Base-by-base conservation (phyloP, 2,888 invertebrate genomes). In the Liopterus haemorrhoidalis region DNA sequence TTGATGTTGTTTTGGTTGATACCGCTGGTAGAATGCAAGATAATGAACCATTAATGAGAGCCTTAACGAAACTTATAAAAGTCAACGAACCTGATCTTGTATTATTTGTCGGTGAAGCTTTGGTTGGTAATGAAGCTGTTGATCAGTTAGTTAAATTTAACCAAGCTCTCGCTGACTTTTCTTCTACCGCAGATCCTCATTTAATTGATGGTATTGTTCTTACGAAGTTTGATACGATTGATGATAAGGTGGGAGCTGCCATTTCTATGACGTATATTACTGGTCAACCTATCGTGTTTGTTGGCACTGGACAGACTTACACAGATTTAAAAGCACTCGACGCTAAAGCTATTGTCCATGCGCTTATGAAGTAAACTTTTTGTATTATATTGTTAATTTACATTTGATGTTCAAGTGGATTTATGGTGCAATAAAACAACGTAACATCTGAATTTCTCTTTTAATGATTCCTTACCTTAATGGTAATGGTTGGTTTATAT, bases 21-120 rank as follows among this genome's bases (percentile, higher is more conserved):
- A 99, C 99, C 0, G 99, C 99, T 24, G 99, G 99, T n/a, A 78
- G 99, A 48, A 99, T 99, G 99, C 99, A 99, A 71, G 97, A 99
- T 71, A 99, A 99, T 67, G 97, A 97, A 64, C 99, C 99, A 0
- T 73, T 99, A 27, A 99, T 99, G 99, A 77, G 95, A 51, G 94
- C 99, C 0, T 73, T 99, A 38, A 88, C 97, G 4, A 99, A 99
- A 75, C 74, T 99, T 53, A 97, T 99, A 61, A 91, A 87, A 69
- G 90, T 97, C 30, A 99, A 99, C 68, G 85, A 92, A 61, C 99
- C 99, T 0, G 97, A 99, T 70, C 74, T 95, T 63, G 96, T 99
- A 2, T 73, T 99, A n/a, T 99, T 99, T 69, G 99, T 99, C 6
- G 99, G 99, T 1, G 99, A 99, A 67, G 99, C 99, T 0, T 72